These are phyloP conservation scores for Nineta flava DNA, from an alignment of 2,888 invertebrate species.

Conservation along the genomic window DNA sequence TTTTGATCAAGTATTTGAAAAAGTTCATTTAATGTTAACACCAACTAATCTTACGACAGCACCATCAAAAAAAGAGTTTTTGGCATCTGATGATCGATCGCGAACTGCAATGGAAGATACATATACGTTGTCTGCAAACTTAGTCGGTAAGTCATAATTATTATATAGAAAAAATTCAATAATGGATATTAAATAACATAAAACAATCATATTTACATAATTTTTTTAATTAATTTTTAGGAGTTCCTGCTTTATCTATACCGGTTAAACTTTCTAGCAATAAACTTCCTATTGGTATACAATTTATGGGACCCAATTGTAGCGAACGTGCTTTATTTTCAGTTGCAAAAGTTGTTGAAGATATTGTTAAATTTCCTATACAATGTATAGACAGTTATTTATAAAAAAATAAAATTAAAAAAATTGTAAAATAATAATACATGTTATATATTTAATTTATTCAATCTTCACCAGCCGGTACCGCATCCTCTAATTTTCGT, in stretches of 20 bases:
- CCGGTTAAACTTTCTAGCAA: constrained; percentile 61
- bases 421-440: not conserved
- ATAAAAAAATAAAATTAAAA: not conserved
- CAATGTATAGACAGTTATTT: constrained; percentile 2
- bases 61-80: constrained; percentile 64
- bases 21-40: constrained; percentile 71
- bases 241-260: constrained; percentile 73
- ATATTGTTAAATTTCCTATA: constrained; percentile 44
- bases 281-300: constrained; percentile 71
- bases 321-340: constrained; percentile 61
- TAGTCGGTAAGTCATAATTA: constrained; percentile 57
- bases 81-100: constrained; percentile 60
- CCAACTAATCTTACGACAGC: constrained; percentile 85
- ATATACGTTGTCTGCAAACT: constrained; percentile 91
- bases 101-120: constrained; percentile 83
- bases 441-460: not conserved
- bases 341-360: constrained; percentile 70
- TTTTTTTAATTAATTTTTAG: constrained; percentile 23
- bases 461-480: constrained; percentile 97
- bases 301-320: constrained; percentile 68
- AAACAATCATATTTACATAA: not conserved
- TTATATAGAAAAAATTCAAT: not conserved
- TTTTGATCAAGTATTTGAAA: constrained; percentile 59
- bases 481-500: constrained; percentile 88
- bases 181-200: not conserved